Evolutionary conservation across 2,797 vertebrate genomes (phyloP).

Genomic region (Silurus aristotelis): DNA sequence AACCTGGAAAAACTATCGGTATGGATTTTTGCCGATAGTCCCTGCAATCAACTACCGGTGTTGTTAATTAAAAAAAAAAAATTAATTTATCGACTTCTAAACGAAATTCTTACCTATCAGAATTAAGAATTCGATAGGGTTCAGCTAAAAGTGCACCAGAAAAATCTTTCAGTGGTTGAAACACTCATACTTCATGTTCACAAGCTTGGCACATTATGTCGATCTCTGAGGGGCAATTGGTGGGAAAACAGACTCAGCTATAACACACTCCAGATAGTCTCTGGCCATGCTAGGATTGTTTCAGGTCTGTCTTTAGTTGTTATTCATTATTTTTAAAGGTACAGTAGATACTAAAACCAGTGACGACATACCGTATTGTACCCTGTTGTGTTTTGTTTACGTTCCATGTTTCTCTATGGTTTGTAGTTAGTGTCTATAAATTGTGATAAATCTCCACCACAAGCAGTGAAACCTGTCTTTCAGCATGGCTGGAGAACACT

Average conservation of each 20-base stretch:
- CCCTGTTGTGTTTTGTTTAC: neutral
- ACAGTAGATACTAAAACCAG: neutral
- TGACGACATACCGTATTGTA: neutral
- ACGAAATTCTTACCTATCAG: neutral
- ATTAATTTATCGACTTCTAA: no score
- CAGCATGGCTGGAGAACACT: slow-evolving; percentile 10
- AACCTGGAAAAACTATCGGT: no score
- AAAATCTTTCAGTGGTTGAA: neutral
- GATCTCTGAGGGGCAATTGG: neutral
- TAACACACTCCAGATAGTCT: neutral
- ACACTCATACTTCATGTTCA: neutral
- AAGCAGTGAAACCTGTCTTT: slow-evolving; percentile 40
- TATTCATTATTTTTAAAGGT: neutral
- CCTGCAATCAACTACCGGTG: no score
- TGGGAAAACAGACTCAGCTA: neutral
- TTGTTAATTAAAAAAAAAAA: no score
- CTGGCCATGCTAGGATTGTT: slow-evolving; percentile 6
- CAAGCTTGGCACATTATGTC: slow-evolving; percentile 2
- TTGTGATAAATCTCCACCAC: slow-evolving; percentile 6
- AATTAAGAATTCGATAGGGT: no score
- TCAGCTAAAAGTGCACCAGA: neutral
- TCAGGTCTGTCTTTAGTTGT: neutral
- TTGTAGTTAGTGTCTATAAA: neutral
- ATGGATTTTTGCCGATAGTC: no score
- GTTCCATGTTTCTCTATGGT: neutral